Base-by-base conservation (phyloP, 2,113 vertebrate species). In the Cephalopterus ornatus region DNA sequence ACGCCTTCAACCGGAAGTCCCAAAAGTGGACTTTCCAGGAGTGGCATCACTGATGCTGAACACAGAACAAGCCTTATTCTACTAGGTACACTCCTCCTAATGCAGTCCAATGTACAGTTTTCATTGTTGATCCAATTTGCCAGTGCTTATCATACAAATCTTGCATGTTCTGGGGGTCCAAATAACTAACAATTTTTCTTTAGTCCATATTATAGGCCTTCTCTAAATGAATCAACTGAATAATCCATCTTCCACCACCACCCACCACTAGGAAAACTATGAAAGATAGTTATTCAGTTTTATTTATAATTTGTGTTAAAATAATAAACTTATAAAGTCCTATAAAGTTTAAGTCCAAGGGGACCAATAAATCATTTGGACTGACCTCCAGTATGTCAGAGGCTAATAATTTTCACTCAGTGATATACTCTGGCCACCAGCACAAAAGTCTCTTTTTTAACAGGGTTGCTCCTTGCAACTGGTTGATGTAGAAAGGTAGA, bases 251-350 rank as follows among this genome's bases (percentile, higher is more conserved):
- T 44, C 28, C 15, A 24, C 35, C 16, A 37, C 28, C 7, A 4
- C 14, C 4, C 7, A 9, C 30, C 9, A 47, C 14, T 6, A 33
- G 5, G 21, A 78, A 84, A 85, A 28, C 1, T 41, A 27, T 12
- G 30, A 74, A 74, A 80, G 30, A 42, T 75, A 85, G 32, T 37
- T 24, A 53, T 17, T 74, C 72, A 80, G 11, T 14, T 85, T 91
- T 88, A 93, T 71, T 86, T 87, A 80, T 62, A 74, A 73, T 86
- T 77, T 89, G 23, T 58, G 46, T 93, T 86, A 74, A 93, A 92
- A 58, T 80, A 66, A 77, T 59, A 73, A 53, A 53, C n/a, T 62
- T 76, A 37, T 46, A 74, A 90, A 55, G 58, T 56, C 37, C 66
- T 76, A 32, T 42, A 77, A 90, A 50, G 3, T 56, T 74, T 39